Conservation (phyloP, 2,888 invertebrate genomes). For the Tridacna gigas region DNA sequence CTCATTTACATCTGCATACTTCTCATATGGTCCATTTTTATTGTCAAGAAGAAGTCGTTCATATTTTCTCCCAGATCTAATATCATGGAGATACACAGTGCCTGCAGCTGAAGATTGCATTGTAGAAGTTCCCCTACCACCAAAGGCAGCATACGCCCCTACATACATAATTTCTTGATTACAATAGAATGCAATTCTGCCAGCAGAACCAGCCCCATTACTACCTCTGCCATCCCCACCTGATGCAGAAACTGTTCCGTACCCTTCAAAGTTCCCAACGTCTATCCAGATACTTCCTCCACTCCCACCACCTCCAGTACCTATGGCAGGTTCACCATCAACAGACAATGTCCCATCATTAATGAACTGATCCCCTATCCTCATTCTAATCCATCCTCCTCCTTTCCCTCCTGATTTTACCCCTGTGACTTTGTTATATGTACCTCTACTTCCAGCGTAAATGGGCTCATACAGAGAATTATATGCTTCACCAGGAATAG, state of each 20-base stretch:
- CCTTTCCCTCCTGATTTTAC: constrained; percentile 67
- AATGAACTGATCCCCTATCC: constrained; percentile 66
- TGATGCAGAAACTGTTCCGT: constrained; percentile 67
- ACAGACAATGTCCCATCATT: constrained; percentile 75
- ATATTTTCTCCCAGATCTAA: constrained; percentile 60
- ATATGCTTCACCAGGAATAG: constrained; percentile 65
- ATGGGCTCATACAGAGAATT: constrained; percentile 73
- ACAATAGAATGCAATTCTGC: constrained; percentile 70
- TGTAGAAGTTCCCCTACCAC: constrained; percentile 61
- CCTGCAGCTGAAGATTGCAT: constrained; percentile 70
- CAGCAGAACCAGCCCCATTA: constrained; percentile 74
- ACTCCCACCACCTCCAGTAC: constrained; percentile 76
- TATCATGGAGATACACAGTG: constrained; percentile 74
- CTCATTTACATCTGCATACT: constrained; percentile 73
- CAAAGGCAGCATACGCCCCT: constrained; percentile 67
- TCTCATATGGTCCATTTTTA: constrained; percentile 64
- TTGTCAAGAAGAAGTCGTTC: constrained; percentile 71
- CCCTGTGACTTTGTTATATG: constrained; percentile 34
- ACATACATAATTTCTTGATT: constrained; percentile 62
- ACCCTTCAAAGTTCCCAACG: constrained; percentile 70
- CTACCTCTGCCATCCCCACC: constrained; percentile 67
- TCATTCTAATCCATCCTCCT: constrained; percentile 71
- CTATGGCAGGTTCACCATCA: constrained; percentile 63
- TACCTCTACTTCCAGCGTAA: constrained; percentile 69
- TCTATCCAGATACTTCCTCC: constrained; percentile 75